These are phyloP conservation scores for Mustela lutreola DNA, from an alignment of 2,113 vertebrate genomes.

Conservation along the genomic window DNA sequence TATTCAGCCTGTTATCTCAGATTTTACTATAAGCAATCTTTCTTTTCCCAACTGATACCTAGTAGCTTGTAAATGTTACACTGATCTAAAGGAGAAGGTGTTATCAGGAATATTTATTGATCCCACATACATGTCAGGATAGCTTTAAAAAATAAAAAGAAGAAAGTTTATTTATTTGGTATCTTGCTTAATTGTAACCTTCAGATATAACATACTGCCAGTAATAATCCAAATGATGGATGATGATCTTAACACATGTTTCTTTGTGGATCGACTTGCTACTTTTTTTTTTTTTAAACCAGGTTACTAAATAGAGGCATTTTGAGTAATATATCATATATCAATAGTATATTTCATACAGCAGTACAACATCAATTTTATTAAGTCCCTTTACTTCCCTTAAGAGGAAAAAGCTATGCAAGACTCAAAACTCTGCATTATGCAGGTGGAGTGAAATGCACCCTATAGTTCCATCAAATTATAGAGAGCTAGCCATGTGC, in stretches of 20 bases:
- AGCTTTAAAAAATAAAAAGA: background rate
- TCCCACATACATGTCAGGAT: background rate
- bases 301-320: constrained; percentile 7
- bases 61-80: background rate
- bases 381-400: background rate
- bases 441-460: background rate
- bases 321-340: background rate
- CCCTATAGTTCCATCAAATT: background rate
- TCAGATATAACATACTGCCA: background rate
- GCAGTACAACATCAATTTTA: background rate
- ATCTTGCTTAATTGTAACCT: constrained; percentile 30
- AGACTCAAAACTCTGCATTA: constrained; percentile 37
- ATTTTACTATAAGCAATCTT: constrained; percentile 5
- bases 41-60: background rate
- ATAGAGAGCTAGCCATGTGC: background rate
- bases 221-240: background rate
- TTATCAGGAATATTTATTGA: background rate
- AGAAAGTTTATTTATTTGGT: background rate
- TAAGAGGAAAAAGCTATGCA: constrained; percentile 17
- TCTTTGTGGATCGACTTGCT: background rate
- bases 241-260: background rate
- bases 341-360: background rate
- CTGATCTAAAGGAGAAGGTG: background rate
- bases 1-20: background rate
- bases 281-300: background rate